Evolutionary conservation across 2,797 vertebrate genomes (phyloP).

Genomic region (Zalophus californianus): DNA sequence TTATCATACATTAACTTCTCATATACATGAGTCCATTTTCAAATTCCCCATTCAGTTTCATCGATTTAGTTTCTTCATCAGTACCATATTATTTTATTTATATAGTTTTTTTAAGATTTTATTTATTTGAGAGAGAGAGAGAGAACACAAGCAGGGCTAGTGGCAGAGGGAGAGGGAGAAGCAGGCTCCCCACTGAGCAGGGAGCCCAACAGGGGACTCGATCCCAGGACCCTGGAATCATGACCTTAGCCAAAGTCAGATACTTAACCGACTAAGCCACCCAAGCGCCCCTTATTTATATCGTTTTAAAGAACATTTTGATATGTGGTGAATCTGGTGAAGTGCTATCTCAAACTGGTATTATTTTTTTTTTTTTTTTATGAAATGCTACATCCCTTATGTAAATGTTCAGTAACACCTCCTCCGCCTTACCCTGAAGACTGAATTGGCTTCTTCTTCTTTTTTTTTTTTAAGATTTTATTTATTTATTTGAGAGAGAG

Average conservation of each 20-base stretch:
- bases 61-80: background rate
- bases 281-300: no score
- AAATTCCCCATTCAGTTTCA: background rate
- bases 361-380: background rate
- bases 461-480: no score
- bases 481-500: no score
- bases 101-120: background rate
- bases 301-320: background rate
- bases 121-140: no score
- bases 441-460: background rate
- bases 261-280: background rate
- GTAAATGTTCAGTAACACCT: background rate
- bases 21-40: background rate
- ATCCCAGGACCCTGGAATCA: background rate
- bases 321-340: no score
- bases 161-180: no score
- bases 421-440: background rate
- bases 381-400: background rate
- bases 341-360: no score
- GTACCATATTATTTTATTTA: background rate
- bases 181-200: no score
- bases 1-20: background rate
- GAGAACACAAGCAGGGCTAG: no score
- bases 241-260: background rate
- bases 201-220: rapidly evolving